Conservation (phyloP, 2,888 invertebrate genomes). For the Ectropis crepuscularia region DNA sequence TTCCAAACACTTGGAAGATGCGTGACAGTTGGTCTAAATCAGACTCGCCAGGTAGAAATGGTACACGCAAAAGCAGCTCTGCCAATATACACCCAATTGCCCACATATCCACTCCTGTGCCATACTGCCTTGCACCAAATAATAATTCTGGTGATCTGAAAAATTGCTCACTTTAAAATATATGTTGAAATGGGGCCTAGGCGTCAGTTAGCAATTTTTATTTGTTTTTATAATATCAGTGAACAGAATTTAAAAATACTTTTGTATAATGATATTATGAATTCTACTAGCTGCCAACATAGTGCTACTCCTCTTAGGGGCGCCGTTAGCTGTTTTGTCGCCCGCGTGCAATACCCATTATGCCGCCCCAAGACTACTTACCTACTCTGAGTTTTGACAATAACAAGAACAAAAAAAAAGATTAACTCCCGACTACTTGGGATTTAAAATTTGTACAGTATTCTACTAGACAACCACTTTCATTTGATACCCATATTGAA, state of each 20-base stretch:
- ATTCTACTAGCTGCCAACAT: no score
- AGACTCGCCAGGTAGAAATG: constrained; percentile 98
- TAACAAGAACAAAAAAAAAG: no score
- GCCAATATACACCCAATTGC: constrained; percentile 99
- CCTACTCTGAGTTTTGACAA: no score
- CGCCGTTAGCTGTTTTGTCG: no score
- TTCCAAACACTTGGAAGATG: constrained; percentile 97
- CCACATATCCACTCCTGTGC: constrained; percentile 99
- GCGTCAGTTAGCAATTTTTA: neutral
- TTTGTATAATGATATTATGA: no score
- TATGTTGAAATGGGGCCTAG: neutral
- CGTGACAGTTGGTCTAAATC: constrained; percentile 98
- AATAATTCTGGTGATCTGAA: constrained; percentile 94
- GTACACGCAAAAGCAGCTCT: constrained; percentile 94
- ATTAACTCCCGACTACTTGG: no score
- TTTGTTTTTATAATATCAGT: neutral
- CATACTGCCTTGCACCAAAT: constrained; percentile 97
- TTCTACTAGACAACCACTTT: no score
- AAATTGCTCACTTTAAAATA: constrained; percentile 12
- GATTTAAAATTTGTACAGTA: no score
- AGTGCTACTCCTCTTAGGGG: no score
- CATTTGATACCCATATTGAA: no score
- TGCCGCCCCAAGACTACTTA: no score
- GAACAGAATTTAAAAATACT: neutral
- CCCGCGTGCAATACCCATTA: no score